These are phyloP conservation scores for Cheilosia pagana DNA, from an alignment of 2,888 invertebrate species.

Conservation along the genomic window DNA sequence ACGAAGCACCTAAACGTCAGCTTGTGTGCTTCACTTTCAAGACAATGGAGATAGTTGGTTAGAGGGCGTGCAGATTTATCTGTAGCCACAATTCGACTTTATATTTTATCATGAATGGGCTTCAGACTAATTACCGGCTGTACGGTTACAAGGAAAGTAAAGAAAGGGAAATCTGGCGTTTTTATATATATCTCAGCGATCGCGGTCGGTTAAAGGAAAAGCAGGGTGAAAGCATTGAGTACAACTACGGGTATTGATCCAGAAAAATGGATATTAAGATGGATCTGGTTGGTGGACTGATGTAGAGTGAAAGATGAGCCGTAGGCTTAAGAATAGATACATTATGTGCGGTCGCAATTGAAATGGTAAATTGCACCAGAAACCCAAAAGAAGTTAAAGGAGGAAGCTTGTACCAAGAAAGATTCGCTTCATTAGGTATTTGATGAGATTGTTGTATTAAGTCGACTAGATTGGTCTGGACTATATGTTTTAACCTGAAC, in stretches of 20 bases:
- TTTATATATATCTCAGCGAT: not conserved
- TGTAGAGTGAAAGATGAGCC: conserved; percentile 43
- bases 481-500: too few species aligned
- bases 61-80: conserved; percentile 42
- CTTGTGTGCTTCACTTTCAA: conserved; percentile 32
- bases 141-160: conserved; percentile 1
- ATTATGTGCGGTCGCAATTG: conserved; percentile 2
- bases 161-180: conserved; percentile 37
- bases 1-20: conserved; percentile 37
- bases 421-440: too few species aligned
- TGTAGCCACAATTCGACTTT: conserved; percentile 36
- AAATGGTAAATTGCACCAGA: conserved; percentile 9
- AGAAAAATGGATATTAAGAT: conserved; percentile 58
- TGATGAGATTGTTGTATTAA: too few species aligned
- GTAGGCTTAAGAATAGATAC: not conserved
- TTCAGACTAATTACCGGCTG: conserved; percentile 44
- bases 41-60: conserved; percentile 62
- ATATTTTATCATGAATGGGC: conserved; percentile 41
- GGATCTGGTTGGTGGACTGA: conserved; percentile 56
- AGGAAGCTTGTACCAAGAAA: not conserved
- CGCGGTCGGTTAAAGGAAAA: conserved; percentile 46
- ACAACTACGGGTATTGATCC: conserved; percentile 39
- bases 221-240: conserved; percentile 54
- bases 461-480: too few species aligned
- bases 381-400: not conserved